These are phyloP conservation scores for Allophyes oxyacanthae DNA, from an alignment of 2,888 invertebrate species.

Conservation along the genomic window DNA sequence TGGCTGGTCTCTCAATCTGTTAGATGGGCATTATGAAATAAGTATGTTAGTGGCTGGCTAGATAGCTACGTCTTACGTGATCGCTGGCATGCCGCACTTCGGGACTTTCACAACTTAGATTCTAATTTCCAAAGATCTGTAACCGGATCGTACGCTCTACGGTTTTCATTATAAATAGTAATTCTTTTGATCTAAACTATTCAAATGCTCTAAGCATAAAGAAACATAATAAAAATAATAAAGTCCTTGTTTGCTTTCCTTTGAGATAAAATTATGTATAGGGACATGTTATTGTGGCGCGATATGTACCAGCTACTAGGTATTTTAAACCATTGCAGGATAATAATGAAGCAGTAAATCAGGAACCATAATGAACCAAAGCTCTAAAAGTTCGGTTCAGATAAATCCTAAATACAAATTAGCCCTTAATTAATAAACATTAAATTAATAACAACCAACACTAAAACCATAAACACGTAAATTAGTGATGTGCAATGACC, in stretches of 20 bases:
- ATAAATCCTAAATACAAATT: slow-evolving; percentile 32
- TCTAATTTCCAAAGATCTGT: slow-evolving; percentile 30
- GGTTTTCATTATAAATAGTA: slow-evolving; percentile 5
- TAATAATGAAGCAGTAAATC: slow-evolving; percentile 4
- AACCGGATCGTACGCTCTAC: slow-evolving; percentile 10
- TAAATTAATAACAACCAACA: slow-evolving; percentile 37
- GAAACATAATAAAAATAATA: not conserved
- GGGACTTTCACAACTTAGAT: slow-evolving; percentile 46
- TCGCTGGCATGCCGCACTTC: slow-evolving; percentile 31
- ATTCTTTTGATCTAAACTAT: not conserved
- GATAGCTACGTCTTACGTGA: slow-evolving; percentile 41
- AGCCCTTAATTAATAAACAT: slow-evolving; percentile 31
- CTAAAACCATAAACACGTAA: slow-evolving; percentile 51
- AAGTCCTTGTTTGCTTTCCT: not conserved
- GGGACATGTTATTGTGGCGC: not conserved
- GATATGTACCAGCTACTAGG: slow-evolving; percentile 1
- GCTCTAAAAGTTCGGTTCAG: slow-evolving; percentile 14
- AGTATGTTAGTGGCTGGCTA: slow-evolving; percentile 28
- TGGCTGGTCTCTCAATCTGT: slow-evolving; percentile 1
- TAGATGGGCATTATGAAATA: slow-evolving; percentile 40
- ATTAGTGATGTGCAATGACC: slow-evolving; percentile 56
- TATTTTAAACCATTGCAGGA: slow-evolving; percentile 6
- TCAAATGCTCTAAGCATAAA: not conserved
- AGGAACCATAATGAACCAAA: slow-evolving; percentile 5
- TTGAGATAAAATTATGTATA: slow-evolving; percentile 2